Evolutionary conservation across 2,797 vertebrate species (phyloP), one percentile per base, ranked within the genome.

Genomic region (Onychomys torridus): DNA sequence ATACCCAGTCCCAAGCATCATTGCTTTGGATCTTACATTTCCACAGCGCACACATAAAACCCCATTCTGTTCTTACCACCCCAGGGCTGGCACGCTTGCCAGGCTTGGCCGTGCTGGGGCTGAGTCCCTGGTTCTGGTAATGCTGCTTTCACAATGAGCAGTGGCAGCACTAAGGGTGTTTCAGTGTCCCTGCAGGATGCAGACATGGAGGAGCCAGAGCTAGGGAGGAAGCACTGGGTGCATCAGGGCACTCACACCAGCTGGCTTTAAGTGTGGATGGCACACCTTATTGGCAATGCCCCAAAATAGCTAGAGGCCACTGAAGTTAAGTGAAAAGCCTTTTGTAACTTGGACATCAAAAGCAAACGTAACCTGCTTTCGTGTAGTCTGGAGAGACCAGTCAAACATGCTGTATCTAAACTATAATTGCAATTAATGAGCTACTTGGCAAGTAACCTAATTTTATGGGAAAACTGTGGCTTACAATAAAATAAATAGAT

Each of bases 291-390:
- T 63, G 77, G 65, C 52, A 90, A 95, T 0, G 1, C 90, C 49
- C 87, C 82, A 91, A 95, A 96, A 95, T 65, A 93, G 95, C 95
- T 59, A 61, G 40, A 75, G 90, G 91, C 91, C 65, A 67, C 34
- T 12, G 69, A 90, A 88, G 92, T 88, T 88, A 77, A 82, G 37
- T 37, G 59, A 81, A 88, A 37, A 88, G 67, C 57, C 71, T 59
- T 97, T 78, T 95, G 84, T 83, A 82, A 94, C 85, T 65, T 96
- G 76, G 67, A 83, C 88, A 92, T 96, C 90, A 96, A 93, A 97
- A 91, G 90, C 88, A 90, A 95, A 90, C 27, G 4, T 13, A 65
- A 94, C 90, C 84, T 92, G 71, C 71, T 88, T 96, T 91, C 83
- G 57, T 55, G 40, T 27, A 6, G 46, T 92, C 81, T 94, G 88